Evolutionary conservation across 2,888 invertebrate genomes (phyloP), one percentile per base, ranked within the genome.

Genomic region (Argyresthia albistria): DNA sequence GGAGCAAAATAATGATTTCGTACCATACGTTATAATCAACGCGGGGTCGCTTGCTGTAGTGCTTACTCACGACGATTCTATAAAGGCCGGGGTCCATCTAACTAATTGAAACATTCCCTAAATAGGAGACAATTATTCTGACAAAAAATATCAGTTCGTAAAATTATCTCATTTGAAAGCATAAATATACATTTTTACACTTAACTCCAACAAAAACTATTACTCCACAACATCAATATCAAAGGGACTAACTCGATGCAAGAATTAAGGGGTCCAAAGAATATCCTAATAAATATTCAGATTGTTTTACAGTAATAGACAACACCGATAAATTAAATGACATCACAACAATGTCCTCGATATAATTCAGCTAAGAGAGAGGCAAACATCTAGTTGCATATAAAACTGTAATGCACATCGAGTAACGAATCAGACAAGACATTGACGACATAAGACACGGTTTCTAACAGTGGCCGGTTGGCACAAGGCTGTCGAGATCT

Each of bases 331-430:
- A 82, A 80, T 79, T 72, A 76, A 73, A 80, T 63, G 71, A 80
- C 82, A 81, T 79, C 70, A 83, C 76, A 81, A 65, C 15, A 64
- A 73, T 78, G 67, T 80, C 74, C 74, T 72, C 75, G 73, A 76
- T 78, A 65, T 72, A 73, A 70, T 77, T 80, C 69, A 71, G 67
- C 87, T 87, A 86, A 83, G 68, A 80, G 81, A 81, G 78, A 82
- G 80, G 76, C 81, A 78, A 79, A 83, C 80, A 83, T 78, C 86
- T 86, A 87, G 83, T 78, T 83, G 80, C 80, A 76, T 74, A 71
- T 73, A 71, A 76, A 42, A 50, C 45, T 36, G 35, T 39, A 45
- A 86, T 86, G 81, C 84, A 86, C 84, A 86, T 82, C 81, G 65
- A 84, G 67, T 76, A 77, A 84, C 80, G 76, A 73, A 70, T 72